Evolutionary conservation across 2,888 invertebrate species (phyloP).

Genomic region (Mystacides longicornis): DNA sequence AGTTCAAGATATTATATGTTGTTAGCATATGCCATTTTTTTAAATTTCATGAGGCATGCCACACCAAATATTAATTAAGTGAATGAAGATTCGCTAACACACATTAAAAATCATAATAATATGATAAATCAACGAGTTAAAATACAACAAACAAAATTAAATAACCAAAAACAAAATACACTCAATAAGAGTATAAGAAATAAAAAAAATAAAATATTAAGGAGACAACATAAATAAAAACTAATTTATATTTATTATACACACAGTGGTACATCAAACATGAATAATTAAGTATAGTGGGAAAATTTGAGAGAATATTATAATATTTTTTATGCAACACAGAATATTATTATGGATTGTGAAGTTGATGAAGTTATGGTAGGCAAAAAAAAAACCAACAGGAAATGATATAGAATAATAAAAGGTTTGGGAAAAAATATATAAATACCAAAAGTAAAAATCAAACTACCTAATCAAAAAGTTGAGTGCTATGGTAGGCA

Average conservation of each 20-base stretch:
- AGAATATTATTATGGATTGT: too few relatives aligned
- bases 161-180: slow-evolving; percentile 15
- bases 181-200: slow-evolving; percentile 7
- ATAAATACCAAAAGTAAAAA: too few relatives aligned
- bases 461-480: too few relatives aligned
- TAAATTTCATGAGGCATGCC: slow-evolving; percentile 13
- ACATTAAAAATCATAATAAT: slow-evolving; percentile 5
- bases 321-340: not conserved
- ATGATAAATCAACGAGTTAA: not conserved
- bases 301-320: not conserved
- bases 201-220: slow-evolving; percentile 3
- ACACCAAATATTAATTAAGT: slow-evolving; percentile 9
- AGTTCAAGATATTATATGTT: not conserved
- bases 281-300: not conserved
- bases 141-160: slow-evolving; percentile 10
- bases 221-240: slow-evolving; percentile 4
- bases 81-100: slow-evolving; percentile 2
- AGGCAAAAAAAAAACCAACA: too few relatives aligned
- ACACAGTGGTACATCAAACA: not conserved
- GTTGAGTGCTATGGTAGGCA: too few relatives aligned
- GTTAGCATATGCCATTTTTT: slow-evolving; percentile 16
- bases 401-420: too few relatives aligned
- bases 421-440: too few relatives aligned
- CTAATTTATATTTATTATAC: not conserved
- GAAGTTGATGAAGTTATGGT: too few relatives aligned